Conservation (phyloP, 1,140 invertebrate genomes). For the Ceratoteleas bidentatus region DNA sequence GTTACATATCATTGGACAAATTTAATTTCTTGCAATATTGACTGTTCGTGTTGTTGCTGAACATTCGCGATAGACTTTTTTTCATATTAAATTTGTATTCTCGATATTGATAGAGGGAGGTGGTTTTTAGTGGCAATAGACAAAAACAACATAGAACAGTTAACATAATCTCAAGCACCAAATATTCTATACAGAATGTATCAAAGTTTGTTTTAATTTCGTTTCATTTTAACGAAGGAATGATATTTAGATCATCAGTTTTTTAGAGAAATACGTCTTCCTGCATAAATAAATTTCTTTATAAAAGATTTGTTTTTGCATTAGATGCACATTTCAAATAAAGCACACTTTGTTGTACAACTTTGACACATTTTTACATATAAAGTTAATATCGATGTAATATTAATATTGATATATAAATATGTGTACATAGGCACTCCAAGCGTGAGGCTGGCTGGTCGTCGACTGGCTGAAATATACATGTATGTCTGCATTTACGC, state of each 20-base stretch:
- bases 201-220: slow-evolving; percentile 31
- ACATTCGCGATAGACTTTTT: neutral
- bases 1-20: neutral
- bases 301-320: too few species aligned
- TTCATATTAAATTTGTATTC: neutral
- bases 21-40: neutral
- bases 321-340: neutral
- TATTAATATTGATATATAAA: slow-evolving; percentile 68
- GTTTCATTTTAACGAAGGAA: neutral
- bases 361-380: slow-evolving; percentile 45
- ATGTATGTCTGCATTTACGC: slow-evolving; percentile 67
- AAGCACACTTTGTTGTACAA: slow-evolving; percentile 47
- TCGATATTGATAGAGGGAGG: slow-evolving; percentile 14
- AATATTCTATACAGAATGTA: slow-evolving; percentile 45
- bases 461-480: slow-evolving; percentile 71
- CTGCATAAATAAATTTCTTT: too few species aligned
- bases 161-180: slow-evolving; percentile 47
- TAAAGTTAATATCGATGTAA: slow-evolving; percentile 60
- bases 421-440: slow-evolving; percentile 72
- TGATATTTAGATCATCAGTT: slow-evolving; percentile 6
- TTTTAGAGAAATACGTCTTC: too few species aligned
- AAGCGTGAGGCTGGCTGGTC: slow-evolving; percentile 76
- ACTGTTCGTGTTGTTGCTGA: neutral
- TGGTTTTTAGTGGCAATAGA: slow-evolving; percentile 58
- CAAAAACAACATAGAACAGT: slow-evolving; percentile 46